Evolutionary conservation across 1,140 invertebrate species (phyloP).

Genomic region (Coptotermes formosanus): DNA sequence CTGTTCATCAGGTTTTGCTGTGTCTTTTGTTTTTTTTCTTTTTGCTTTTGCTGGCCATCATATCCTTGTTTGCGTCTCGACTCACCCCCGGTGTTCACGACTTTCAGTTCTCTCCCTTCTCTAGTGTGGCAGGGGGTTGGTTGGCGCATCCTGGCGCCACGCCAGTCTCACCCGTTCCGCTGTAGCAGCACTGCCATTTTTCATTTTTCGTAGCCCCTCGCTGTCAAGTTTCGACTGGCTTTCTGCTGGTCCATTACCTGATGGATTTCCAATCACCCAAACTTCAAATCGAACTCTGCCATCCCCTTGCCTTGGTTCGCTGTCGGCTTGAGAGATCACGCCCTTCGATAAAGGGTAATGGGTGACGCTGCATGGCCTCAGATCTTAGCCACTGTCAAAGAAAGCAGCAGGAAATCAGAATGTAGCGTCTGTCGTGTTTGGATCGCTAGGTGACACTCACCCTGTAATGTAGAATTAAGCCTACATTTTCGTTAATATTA

Average conservation of each 20-base stretch:
- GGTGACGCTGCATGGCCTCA: too few relatives aligned
- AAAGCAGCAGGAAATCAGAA: background rate
- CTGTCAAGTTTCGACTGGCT: background rate
- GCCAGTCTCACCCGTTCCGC: background rate
- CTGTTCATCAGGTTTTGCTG: background rate
- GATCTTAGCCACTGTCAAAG: background rate
- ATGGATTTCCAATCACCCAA: slow-evolving; percentile 12
- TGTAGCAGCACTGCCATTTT: background rate
- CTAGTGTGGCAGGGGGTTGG: too few relatives aligned
- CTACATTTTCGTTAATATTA: too few relatives aligned
- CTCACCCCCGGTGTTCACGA: background rate
- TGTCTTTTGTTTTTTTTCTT: background rate
- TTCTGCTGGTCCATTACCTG: slow-evolving; percentile 2
- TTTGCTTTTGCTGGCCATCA: background rate
- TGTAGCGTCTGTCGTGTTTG: background rate
- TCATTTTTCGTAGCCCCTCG: background rate
- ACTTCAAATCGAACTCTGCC: background rate
- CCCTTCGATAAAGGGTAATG: background rate
- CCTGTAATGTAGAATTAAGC: too few relatives aligned
- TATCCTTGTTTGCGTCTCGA: background rate
- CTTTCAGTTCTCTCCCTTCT: background rate
- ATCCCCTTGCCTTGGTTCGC: background rate
- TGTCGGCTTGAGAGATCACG: background rate
- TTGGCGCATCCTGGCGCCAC: background rate
- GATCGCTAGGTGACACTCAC: too few relatives aligned